Conservation (phyloP, 2,797 vertebrate genomes). For the Acanthornis magna region DNA sequence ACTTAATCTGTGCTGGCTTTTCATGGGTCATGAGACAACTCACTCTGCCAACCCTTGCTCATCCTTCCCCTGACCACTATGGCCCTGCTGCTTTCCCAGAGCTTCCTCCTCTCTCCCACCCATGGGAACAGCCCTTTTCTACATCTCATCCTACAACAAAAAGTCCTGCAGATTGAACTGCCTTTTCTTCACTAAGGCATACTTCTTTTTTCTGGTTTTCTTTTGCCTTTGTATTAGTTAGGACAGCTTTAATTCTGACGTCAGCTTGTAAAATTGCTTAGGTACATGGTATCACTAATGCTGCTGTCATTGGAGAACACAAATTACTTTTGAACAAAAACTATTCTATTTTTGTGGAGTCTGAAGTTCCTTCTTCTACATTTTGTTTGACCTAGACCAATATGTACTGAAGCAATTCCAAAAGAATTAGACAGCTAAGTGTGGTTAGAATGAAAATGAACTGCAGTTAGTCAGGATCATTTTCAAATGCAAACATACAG, state of each 20-base stretch:
- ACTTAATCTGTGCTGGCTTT: background rate
- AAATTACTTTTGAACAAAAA: background rate
- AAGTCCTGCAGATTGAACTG: background rate
- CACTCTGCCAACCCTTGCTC: background rate
- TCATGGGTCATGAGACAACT: background rate
- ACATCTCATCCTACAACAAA: background rate
- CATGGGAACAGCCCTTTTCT: background rate
- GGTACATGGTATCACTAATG: background rate
- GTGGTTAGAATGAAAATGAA: background rate
- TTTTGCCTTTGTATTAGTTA: background rate
- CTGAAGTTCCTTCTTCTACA: background rate
- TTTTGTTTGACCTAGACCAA: background rate
- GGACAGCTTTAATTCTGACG: background rate
- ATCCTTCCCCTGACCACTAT: background rate
- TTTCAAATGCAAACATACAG: background rate
- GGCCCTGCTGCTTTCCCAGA: background rate
- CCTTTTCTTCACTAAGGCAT: background rate
- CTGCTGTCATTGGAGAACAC: background rate
- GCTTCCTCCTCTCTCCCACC: background rate
- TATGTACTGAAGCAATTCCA: background rate
- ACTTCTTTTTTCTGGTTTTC: background rate
- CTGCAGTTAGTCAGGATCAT: conserved; percentile 34
- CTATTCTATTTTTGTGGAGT: background rate
- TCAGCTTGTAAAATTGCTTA: background rate
- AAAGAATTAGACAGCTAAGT: background rate